Conservation (phyloP, 2,113 vertebrate genomes). For the Sapajus apella region DNA sequence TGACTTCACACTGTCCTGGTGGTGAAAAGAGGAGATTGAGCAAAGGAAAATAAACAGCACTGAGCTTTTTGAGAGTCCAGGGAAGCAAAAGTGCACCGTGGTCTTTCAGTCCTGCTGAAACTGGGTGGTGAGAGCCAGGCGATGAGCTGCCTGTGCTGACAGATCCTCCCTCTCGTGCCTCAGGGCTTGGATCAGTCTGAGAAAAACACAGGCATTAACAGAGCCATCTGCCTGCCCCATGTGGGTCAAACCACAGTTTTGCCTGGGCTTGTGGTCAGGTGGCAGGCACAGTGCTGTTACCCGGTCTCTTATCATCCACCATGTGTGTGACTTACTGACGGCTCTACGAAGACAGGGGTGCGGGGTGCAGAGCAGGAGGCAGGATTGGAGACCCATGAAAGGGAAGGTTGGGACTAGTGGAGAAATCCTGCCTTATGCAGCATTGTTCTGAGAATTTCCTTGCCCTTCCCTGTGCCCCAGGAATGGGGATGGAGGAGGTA, state of each 20-base stretch:
- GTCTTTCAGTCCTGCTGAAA: not conserved
- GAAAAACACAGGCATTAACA: not conserved
- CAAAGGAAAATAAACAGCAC: conserved; percentile 6
- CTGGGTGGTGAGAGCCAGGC: not conserved
- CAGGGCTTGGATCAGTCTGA: not conserved
- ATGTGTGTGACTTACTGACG: not conserved
- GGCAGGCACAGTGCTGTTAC: too few species aligned
- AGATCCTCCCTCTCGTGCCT: not conserved
- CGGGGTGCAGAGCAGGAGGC: fast-evolving
- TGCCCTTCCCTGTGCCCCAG: not conserved
- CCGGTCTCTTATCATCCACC: not conserved
- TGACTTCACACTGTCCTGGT: not conserved
- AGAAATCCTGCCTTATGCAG: conserved; percentile 18
- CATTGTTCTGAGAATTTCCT: not conserved
- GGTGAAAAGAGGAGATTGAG: conserved; percentile 2
- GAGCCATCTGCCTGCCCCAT: not conserved
- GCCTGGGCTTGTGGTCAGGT: not conserved
- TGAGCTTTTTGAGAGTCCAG: not conserved
- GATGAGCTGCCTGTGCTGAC: not conserved
- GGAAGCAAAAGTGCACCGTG: not conserved
- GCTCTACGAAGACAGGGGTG: fast-evolving
- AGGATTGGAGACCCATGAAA: not conserved
- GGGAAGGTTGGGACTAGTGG: not conserved
- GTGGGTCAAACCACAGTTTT: not conserved
- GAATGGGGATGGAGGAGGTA: fast-evolving